Conservation (phyloP, 2,113 vertebrate genomes). For the Misgurnus anguillicaudatus region DNA sequence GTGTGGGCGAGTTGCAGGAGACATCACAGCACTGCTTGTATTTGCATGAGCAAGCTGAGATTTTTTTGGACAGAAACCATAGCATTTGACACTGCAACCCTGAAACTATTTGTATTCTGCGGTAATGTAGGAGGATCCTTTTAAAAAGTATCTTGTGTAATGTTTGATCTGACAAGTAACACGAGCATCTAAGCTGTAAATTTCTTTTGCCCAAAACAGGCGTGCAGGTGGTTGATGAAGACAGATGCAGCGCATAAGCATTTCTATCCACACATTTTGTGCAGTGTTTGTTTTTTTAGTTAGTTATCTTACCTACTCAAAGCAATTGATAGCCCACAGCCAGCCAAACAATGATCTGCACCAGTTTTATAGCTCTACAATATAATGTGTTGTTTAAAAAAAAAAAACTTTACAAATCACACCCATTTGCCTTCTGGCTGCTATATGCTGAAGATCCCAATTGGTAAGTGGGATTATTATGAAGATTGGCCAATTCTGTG, state of each 20-base stretch:
- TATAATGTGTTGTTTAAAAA: neutral
- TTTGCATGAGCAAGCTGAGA: conserved; percentile 34
- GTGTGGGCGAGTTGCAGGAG: conserved; percentile 34
- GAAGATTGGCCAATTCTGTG: conserved; percentile 26
- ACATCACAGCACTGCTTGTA: conserved; percentile 8
- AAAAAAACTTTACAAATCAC: conserved; percentile 9
- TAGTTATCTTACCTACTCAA: conserved; percentile 1
- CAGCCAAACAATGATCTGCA: neutral
- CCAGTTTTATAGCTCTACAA: neutral
- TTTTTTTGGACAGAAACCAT: conserved; percentile 34
- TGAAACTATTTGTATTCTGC: conserved; percentile 26
- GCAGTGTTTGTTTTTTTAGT: neutral
- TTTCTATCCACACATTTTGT: neutral
- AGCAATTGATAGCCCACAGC: conserved; percentile 13
- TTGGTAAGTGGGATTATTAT: conserved; percentile 4
- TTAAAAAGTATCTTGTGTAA: conserved; percentile 19
- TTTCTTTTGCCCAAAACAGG: neutral
- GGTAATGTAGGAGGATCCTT: conserved; percentile 7
- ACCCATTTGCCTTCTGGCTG: conserved; percentile 17
- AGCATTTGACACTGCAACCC: neutral
- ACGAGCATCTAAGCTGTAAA: conserved; percentile 6
- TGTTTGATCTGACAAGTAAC: neutral
- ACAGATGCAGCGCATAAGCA: conserved; percentile 1
- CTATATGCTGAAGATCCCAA: conserved; percentile 1
- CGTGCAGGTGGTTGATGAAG: conserved; percentile 16